phyloP scores from a whole-genome alignment of 2,797 vertebrate genomes.

The Pseudomugil gertrudae region DNA sequence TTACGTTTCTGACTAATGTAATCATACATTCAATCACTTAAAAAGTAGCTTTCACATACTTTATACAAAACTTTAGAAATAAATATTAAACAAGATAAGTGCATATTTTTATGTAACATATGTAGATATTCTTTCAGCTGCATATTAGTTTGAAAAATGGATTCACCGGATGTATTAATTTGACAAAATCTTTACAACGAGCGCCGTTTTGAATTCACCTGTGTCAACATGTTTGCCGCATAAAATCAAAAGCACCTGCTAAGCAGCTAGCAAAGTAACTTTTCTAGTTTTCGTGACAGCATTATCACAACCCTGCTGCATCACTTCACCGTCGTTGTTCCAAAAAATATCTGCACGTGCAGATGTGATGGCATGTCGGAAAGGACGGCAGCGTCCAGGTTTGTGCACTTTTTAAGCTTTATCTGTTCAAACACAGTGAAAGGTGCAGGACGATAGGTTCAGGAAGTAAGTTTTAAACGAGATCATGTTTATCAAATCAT shows the following conservation, averaged over 20 bases:
- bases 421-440: background rate
- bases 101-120: background rate
- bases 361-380: constrained; percentile 52
- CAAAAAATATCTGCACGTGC: background rate
- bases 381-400: constrained; percentile 57
- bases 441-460: too few species aligned
- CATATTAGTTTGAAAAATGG: constrained; percentile 55
- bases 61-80: background rate
- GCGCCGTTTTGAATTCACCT: constrained; percentile 21
- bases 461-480: background rate
- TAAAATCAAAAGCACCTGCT: constrained; percentile 41
- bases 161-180: constrained; percentile 53
- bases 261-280: background rate
- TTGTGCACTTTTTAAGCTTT: background rate
- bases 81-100: background rate
- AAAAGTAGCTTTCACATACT: background rate
- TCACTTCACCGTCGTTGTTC: background rate
- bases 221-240: constrained; percentile 4
- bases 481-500: too few species aligned
- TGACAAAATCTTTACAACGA: constrained; percentile 7
- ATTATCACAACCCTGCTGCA: background rate
- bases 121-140: too few species aligned
- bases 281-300: background rate
- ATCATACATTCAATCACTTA: background rate
- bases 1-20: background rate